Conservation (phyloP, 2,113 vertebrate genomes). For the Entosphenus tridentatus region DNA sequence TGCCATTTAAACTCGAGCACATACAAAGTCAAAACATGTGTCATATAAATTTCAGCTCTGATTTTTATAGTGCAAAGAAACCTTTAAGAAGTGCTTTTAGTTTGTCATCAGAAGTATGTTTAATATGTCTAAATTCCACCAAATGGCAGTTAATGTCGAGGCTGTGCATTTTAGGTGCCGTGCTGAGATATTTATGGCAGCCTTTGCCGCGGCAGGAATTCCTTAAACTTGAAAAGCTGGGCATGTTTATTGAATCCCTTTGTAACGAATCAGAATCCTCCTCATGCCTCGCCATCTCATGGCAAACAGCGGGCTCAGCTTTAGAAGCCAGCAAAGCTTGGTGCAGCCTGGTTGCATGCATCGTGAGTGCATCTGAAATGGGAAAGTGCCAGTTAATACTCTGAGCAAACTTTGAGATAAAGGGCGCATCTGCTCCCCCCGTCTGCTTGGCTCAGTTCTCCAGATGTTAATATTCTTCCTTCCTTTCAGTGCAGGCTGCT, state of each 20-base stretch:
- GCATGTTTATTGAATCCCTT: constrained; percentile 3
- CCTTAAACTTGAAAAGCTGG: too few species aligned
- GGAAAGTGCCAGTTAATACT: constrained; percentile 6
- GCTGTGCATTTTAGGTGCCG: too few species aligned
- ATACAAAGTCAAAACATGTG: too few species aligned
- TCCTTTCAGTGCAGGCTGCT: not conserved
- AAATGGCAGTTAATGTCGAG: too few species aligned
- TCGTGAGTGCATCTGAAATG: not conserved
- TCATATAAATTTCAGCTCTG: too few species aligned
- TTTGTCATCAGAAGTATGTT: too few species aligned
- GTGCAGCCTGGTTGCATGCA: not conserved
- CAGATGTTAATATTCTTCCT: constrained; percentile 6
- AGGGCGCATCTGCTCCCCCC: not conserved
- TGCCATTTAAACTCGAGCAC: too few species aligned
- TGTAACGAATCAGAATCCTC: constrained; percentile 3
- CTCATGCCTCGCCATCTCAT: not conserved
- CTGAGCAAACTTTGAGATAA: constrained; percentile 3
- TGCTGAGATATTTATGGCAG: too few species aligned
- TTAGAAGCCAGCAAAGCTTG: not conserved
- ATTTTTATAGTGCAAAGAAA: too few species aligned
- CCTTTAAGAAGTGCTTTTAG: too few species aligned
- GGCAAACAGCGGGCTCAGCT: not conserved
- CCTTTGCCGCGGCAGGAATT: too few species aligned
- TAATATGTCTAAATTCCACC: too few species aligned
- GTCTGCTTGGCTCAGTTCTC: constrained; percentile 5